These are phyloP conservation scores for Sorex maritimensis DNA, from an alignment of 2,797 vertebrate species.

Conservation along the genomic window DNA sequence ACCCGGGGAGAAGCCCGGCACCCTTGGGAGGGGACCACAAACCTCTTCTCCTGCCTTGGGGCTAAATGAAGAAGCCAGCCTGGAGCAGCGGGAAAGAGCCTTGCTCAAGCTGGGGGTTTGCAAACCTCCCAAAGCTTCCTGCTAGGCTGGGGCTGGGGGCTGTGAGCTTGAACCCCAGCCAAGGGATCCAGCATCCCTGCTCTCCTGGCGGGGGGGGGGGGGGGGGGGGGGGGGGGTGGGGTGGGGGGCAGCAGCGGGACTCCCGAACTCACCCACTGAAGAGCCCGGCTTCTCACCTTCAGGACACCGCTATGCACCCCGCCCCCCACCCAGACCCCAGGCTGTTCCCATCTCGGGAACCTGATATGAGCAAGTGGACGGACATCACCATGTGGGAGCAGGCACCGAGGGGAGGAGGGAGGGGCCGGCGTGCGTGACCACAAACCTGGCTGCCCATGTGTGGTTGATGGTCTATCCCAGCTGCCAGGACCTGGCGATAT, in stretches of 20 bases:
- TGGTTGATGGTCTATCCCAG: background rate
- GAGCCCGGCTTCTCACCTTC: background rate
- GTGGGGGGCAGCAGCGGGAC: background rate
- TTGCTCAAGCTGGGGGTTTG: constrained; percentile 51
- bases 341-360: background rate
- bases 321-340: background rate
- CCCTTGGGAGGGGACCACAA: background rate
- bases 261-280: background rate
- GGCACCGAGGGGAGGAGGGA: background rate
- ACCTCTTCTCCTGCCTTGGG: too few relatives aligned
- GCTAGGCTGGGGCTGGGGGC: background rate
- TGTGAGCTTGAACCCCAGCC: background rate
- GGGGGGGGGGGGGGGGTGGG: background rate
- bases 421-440: too few relatives aligned
- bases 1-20: background rate
- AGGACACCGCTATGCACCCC: background rate
- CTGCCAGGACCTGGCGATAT: background rate
- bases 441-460: background rate
- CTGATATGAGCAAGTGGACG: background rate
- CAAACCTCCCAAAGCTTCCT: constrained; percentile 59
- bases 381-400: background rate
- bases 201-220: background rate
- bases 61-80: too few relatives aligned
- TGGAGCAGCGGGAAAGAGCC: background rate
- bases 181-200: background rate